These are phyloP conservation scores for Poeciliopsis presidionis DNA, from an alignment of 2,797 vertebrate genomes.

Conservation along the genomic window DNA sequence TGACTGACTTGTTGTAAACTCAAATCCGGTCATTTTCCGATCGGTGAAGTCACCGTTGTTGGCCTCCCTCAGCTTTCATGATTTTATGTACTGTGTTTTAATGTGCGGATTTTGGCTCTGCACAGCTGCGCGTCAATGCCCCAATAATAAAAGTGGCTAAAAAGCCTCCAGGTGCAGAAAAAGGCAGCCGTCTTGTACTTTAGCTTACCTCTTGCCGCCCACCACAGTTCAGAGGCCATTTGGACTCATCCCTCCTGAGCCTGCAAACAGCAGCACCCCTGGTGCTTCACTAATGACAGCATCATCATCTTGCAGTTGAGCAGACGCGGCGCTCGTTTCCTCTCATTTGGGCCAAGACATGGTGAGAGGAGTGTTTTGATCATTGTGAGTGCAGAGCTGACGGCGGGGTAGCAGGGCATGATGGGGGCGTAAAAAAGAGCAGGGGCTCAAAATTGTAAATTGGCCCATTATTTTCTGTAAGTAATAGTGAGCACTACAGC, in stretches of 20 bases:
- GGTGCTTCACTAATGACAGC: slow-evolving; percentile 65
- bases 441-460: slow-evolving; percentile 16
- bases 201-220: slow-evolving; percentile 58
- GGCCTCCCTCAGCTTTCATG: neutral
- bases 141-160: slow-evolving; percentile 31
- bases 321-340: slow-evolving; percentile 62
- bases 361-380: slow-evolving; percentile 58
- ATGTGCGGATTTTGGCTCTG: neutral
- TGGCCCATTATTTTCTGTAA: slow-evolving; percentile 23
- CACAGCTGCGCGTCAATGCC: slow-evolving; percentile 21
- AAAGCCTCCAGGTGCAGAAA: slow-evolving; percentile 50
- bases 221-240: slow-evolving; percentile 69
- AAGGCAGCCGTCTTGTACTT: slow-evolving; percentile 43
- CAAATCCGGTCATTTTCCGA: neutral
- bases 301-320: slow-evolving; percentile 55
- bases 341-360: slow-evolving; percentile 59
- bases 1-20: neutral
- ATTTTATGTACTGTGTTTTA: slow-evolving; percentile 6
- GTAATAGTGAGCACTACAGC: slow-evolving; percentile 3
- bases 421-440: slow-evolving; percentile 24
- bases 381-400: slow-evolving; percentile 22
- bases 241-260: slow-evolving; percentile 66
- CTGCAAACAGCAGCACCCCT: slow-evolving; percentile 50
- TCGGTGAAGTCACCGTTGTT: slow-evolving; percentile 1
- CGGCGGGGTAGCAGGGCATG: slow-evolving; percentile 22